Percentiles rank a stretch among this genome's conserved stretches.
These are phyloP conservation scores for Suricata suricatta DNA, from an alignment of 2,113 vertebrate species.

Conservation along the genomic window DNA sequence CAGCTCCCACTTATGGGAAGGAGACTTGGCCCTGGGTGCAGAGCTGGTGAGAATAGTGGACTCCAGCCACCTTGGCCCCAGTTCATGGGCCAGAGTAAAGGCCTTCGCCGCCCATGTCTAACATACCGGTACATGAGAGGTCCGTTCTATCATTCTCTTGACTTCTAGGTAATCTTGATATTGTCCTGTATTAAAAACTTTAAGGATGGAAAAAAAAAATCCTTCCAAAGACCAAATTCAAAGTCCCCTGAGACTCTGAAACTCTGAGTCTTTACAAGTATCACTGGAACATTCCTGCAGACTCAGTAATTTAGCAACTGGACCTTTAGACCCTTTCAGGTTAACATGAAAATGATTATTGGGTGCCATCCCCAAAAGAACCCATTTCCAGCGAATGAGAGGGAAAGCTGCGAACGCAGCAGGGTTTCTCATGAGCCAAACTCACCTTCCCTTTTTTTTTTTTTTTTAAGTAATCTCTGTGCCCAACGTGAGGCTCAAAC, in stretches of 20 bases:
- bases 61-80: neutral
- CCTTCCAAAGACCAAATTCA: constrained; percentile 23
- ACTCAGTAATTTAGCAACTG: neutral
- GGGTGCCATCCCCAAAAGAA: neutral
- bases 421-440: neutral
- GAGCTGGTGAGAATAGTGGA: neutral
- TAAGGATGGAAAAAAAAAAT: neutral
- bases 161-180: neutral
- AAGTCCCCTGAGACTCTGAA: neutral
- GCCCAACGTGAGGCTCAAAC: neutral
- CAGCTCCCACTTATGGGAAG: neutral
- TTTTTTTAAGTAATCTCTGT: neutral
- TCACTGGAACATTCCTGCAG: neutral
- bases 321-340: neutral
- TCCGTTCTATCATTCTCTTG: neutral
- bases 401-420: neutral
- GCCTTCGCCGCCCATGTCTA: neutral
- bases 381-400: neutral
- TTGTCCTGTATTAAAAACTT: constrained; percentile 2
- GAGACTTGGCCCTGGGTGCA: too few relatives aligned
- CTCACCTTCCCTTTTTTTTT: neutral
- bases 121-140: neutral
- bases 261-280: neutral
- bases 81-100: neutral
- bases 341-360: neutral